Percentiles rank a stretch among this genome's conserved stretches.
Conservation (phyloP, 23 tunicate genomes). For the Halocynthia roretzi region DNA sequence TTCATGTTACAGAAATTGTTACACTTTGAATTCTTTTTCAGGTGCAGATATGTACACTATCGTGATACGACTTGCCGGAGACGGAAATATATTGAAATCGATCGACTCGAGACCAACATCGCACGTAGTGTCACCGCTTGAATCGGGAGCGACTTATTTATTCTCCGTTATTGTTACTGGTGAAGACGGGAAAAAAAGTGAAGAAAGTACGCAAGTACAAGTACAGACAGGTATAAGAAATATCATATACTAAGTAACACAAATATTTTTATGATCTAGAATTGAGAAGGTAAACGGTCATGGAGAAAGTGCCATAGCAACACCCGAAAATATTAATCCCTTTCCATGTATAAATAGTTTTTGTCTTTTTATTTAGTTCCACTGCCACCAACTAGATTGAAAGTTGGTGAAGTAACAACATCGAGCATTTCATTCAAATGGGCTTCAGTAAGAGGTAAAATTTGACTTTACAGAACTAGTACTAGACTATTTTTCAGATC, state of each 20-base stretch:
- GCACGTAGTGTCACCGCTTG: conserved; percentile 15
- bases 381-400: conserved; percentile 25
- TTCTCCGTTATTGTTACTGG: conserved; percentile 30
- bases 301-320: no score
- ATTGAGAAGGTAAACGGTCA: no score
- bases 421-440: conserved; percentile 30
- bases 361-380: conserved; percentile 48
- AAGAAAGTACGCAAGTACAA: conserved; percentile 12
- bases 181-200: conserved; percentile 30
- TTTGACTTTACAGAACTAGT: no score
- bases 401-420: conserved; percentile 34
- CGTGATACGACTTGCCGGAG: background rate
- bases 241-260: no score
- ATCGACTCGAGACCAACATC: background rate
- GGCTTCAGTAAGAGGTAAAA: conserved; percentile 47
- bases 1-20: no score
- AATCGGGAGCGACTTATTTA: conserved; percentile 39
- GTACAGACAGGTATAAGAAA: conserved; percentile 55
- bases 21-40: background rate
- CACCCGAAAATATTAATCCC: no score
- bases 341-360: no score
- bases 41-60: conserved; percentile 8
- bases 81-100: conserved; percentile 2
- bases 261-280: no score
- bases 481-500: no score